Evolutionary conservation across 2,113 vertebrate species (phyloP).

Genomic region (Vireo altiloquus): DNA sequence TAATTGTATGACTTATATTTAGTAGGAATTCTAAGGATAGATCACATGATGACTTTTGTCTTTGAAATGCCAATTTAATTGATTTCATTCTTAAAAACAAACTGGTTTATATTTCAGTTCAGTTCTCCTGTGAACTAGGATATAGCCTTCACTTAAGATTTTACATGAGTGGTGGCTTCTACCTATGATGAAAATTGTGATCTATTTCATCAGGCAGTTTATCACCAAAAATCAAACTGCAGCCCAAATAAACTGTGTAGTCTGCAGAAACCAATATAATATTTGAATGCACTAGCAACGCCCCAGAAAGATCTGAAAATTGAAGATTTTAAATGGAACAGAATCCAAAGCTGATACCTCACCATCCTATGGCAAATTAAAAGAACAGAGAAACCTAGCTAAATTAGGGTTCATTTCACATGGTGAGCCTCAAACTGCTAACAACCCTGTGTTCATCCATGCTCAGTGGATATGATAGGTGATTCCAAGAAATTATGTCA

Average conservation of each 20-base stretch:
- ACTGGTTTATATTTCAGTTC: background rate
- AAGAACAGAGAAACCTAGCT: background rate
- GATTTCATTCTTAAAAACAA: background rate
- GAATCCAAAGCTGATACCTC: background rate
- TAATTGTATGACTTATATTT: background rate
- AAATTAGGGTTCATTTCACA: background rate
- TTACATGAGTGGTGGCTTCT: background rate
- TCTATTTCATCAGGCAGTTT: background rate
- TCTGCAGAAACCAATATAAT: background rate
- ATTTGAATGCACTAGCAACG: background rate
- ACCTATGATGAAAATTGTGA: background rate
- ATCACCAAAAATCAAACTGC: background rate
- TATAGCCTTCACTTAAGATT: background rate
- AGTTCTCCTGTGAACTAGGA: background rate
- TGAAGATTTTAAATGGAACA: background rate
- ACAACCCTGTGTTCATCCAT: background rate
- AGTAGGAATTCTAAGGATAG: background rate
- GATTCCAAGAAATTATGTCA: background rate
- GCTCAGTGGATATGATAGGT: background rate
- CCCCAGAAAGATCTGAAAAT: background rate
- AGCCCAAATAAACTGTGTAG: background rate
- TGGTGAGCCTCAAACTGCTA: background rate
- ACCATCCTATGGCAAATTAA: background rate
- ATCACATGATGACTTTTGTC: background rate
- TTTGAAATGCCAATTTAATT: background rate